Evolutionary conservation across 53 echinoderm and acorn worm genomes (phyloP).

Genomic region (Patiria pectinifera): DNA sequence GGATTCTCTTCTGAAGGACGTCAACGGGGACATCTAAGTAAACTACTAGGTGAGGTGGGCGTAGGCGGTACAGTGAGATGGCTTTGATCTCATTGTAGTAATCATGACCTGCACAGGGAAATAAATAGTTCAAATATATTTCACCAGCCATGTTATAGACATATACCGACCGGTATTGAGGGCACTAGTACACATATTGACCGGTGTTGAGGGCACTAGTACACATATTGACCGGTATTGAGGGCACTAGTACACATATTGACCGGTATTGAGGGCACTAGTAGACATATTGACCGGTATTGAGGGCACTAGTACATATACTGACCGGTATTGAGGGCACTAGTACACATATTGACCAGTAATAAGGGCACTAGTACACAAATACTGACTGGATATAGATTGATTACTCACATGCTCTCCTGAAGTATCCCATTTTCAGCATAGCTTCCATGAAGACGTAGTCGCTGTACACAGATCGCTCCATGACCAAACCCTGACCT

Average conservation of each 20-base stretch:
- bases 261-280: background rate
- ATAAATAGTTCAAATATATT: background rate
- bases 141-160: too few species aligned
- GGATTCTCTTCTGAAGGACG: constrained; percentile 68
- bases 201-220: too few species aligned
- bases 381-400: background rate
- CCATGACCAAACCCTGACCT: constrained; percentile 98
- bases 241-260: background rate
- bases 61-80: constrained; percentile 77
- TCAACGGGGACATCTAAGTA: constrained; percentile 89
- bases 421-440: constrained; percentile 83
- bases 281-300: background rate
- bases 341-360: background rate
- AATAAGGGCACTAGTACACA: background rate
- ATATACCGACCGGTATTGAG: background rate
- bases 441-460: constrained; percentile 96
- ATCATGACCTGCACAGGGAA: constrained; percentile 72
- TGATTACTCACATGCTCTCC: constrained; percentile 83
- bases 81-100: constrained; percentile 84
- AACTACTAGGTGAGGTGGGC: constrained; percentile 81
- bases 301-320: background rate
- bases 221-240: too few species aligned
- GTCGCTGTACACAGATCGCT: constrained; percentile 96
- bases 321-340: background rate
- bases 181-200: too few species aligned